phyloP scores from a whole-genome alignment of 2,888 invertebrate species.

The Venusia cambrica region DNA sequence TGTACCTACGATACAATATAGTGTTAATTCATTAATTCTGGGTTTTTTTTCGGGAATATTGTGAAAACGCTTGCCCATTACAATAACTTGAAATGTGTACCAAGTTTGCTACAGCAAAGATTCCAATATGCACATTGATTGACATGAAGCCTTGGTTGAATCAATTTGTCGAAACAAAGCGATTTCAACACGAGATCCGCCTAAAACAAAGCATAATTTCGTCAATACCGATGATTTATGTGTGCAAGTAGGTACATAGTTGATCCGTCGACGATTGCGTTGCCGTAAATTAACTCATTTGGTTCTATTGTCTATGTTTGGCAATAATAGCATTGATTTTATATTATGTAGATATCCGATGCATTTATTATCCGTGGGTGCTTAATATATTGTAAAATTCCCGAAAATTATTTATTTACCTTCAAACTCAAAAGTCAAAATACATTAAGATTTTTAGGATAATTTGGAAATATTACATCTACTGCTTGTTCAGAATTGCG shows the following conservation, averaged over 20 bases:
- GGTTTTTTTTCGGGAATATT: too few species aligned
- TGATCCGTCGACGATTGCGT: too few species aligned
- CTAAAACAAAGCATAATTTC: conserved; percentile 29
- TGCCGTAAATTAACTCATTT: conserved; percentile 64
- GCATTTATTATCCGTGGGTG: conserved; percentile 17
- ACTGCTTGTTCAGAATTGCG: too few species aligned
- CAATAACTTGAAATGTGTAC: too few species aligned
- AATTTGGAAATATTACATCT: too few species aligned
- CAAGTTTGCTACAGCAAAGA: conserved; percentile 6
- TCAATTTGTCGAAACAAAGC: conserved; percentile 25
- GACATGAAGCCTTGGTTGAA: conserved; percentile 15
- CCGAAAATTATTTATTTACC: too few species aligned
- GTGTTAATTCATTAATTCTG: too few species aligned
- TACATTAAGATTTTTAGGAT: background rate
- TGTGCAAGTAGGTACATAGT: too few species aligned
- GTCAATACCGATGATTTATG: too few species aligned
- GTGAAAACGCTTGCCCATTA: too few species aligned
- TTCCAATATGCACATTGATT: conserved; percentile 6
- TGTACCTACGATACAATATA: too few species aligned
- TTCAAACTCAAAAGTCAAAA: conserved; percentile 10
- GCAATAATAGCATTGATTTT: conserved; percentile 45
- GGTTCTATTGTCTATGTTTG: conserved; percentile 58
- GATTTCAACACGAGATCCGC: conserved; percentile 28
- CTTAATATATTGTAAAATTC: too few species aligned
- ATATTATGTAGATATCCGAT: conserved; percentile 17